A percentile compares a stretch with the other conserved stretches of the same genome.
phyloP scores from a whole-genome alignment of 2,888 invertebrate species.

The Lasioglossum zephyrum region DNA sequence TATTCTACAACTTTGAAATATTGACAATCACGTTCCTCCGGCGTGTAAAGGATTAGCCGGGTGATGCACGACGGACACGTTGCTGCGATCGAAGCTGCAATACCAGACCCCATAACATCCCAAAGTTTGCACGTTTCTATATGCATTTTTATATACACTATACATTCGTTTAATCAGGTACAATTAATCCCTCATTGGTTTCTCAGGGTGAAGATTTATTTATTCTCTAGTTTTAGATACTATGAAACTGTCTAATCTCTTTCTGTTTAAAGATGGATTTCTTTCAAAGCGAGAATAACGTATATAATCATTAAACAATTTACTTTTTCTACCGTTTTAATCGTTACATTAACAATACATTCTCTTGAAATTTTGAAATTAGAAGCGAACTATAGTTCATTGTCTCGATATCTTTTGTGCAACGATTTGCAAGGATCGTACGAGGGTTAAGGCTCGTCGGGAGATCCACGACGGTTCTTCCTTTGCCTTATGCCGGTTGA shows the following conservation, averaged over 20 bases:
- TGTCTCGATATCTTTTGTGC: background rate
- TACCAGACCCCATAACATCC: background rate
- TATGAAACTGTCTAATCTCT: background rate
- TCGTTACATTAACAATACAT: no score
- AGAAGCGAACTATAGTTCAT: background rate
- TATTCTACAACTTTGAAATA: conserved; percentile 51
- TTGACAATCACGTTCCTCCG: conserved; percentile 53
- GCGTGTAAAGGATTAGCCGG: conserved; percentile 46
- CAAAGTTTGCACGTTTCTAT: background rate
- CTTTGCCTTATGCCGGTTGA: conserved; percentile 22
- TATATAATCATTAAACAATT: background rate
- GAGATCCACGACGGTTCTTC: conserved; percentile 35
- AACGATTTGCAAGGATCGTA: background rate
- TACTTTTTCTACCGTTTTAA: background rate
- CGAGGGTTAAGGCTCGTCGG: conserved; percentile 10
- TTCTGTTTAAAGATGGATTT: background rate
- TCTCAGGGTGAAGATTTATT: background rate
- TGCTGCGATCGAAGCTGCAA: background rate
- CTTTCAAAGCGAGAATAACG: background rate
- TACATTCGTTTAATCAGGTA: background rate
- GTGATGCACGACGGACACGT: conserved; percentile 34
- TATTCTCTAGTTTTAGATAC: background rate
- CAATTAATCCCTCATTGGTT: background rate
- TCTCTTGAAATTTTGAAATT: background rate
- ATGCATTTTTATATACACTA: background rate